A percentile compares a stretch with the other conserved stretches of the same genome.
Conservation (phyloP, 2,797 vertebrate genomes). For the Melopsittacus undulatus region DNA sequence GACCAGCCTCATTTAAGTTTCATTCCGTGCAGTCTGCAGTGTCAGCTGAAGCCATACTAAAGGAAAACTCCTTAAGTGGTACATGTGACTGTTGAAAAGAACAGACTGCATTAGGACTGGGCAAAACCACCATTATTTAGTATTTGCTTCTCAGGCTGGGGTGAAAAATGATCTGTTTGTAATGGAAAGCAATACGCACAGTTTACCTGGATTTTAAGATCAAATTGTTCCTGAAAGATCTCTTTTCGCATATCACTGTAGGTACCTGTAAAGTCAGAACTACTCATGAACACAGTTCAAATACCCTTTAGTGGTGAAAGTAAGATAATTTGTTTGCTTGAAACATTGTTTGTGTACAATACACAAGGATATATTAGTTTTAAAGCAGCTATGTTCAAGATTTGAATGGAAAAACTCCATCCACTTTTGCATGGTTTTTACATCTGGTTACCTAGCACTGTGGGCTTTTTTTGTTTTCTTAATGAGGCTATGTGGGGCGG, state of each 20-base stretch:
- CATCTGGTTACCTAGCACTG: accelerated
- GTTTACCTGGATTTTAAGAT: background rate
- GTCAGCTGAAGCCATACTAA: background rate
- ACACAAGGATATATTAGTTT: background rate
- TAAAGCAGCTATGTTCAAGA: background rate
- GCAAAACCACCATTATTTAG: background rate
- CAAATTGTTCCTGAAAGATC: background rate
- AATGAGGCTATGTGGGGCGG: background rate
- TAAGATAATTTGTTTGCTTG: background rate
- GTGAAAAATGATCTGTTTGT: background rate
- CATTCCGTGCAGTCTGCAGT: background rate
- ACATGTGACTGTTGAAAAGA: background rate
- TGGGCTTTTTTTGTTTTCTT: background rate
- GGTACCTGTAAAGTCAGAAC: background rate
- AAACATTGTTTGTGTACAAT: background rate
- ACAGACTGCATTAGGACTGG: background rate
- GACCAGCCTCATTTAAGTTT: background rate
- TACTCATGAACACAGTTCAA: background rate
- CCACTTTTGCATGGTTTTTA: background rate
- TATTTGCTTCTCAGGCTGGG: background rate
- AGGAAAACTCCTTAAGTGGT: background rate
- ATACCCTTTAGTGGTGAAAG: background rate
- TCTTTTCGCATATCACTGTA: background rate
- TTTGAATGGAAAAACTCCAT: background rate
- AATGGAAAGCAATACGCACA: background rate